These are phyloP conservation scores for Hyppa rectilinea DNA, from an alignment of 2,888 invertebrate genomes.

Conservation along the genomic window DNA sequence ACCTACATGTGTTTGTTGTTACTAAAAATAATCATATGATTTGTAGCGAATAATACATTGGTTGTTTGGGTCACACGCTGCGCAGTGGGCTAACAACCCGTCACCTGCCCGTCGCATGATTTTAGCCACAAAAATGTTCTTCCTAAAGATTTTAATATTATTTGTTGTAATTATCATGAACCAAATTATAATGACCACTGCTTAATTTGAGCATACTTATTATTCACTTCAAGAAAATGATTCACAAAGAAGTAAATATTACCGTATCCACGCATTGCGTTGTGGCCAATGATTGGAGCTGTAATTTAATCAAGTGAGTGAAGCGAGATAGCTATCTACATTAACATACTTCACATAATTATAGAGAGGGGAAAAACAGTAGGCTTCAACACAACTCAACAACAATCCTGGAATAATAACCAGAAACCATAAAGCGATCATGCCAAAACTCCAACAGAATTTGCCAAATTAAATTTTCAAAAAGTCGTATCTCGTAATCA, in stretches of 20 bases:
- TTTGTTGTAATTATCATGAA: too few relatives aligned
- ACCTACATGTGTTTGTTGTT: not conserved
- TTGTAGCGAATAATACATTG: not conserved
- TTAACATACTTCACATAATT: not conserved
- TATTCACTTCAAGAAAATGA: not conserved
- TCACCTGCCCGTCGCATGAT: slow-evolving; percentile 10
- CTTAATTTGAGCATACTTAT: not conserved
- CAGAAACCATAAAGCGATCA: slow-evolving; percentile 69
- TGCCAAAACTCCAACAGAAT: slow-evolving; percentile 70
- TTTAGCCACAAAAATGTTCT: not conserved
- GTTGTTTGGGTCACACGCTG: not conserved
- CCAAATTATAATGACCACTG: not conserved
- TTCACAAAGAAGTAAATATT: not conserved
- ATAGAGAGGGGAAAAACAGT: not conserved
- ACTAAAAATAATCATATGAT: too few relatives aligned
- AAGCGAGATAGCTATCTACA: not conserved
- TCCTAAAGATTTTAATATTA: too few relatives aligned
- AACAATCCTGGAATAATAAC: slow-evolving; percentile 53
- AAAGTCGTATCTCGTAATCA: slow-evolving; percentile 75
- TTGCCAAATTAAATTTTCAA: slow-evolving; percentile 77
- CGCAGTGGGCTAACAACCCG: slow-evolving; percentile 4
- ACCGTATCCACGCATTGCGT: not conserved
- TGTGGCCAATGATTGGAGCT: not conserved
- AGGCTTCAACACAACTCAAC: slow-evolving; percentile 23
- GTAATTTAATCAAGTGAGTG: not conserved